phyloP scores from a whole-genome alignment of 2,113 vertebrate species.

The Mesembrinibis cayennensis region DNA sequence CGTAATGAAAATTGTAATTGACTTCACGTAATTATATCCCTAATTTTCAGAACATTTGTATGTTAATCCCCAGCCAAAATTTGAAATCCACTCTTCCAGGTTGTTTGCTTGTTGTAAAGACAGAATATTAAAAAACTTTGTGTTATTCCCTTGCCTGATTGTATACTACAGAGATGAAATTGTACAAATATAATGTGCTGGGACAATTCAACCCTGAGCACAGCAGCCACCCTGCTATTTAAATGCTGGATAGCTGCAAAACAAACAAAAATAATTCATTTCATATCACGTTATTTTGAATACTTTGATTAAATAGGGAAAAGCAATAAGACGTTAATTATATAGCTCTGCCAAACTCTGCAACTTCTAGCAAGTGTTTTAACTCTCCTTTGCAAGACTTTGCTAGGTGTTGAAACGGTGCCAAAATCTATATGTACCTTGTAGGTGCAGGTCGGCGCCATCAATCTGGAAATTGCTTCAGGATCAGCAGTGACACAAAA shows the following conservation, averaged over 20 bases:
- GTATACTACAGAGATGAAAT: background rate
- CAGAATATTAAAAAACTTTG: conserved; percentile 20
- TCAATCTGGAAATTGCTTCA: background rate
- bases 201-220: background rate
- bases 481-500: background rate
- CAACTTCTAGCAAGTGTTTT: background rate
- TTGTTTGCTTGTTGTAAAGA: conserved; percentile 16
- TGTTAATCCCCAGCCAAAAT: conserved; percentile 33
- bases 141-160: background rate
- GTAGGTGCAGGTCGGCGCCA: background rate
- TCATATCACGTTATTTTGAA: background rate
- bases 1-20: conserved; percentile 38
- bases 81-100: background rate
- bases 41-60: conserved; percentile 38
- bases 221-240: background rate
- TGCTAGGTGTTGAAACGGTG: background rate
- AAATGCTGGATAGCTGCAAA: conserved; percentile 5
- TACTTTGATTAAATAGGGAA: background rate
- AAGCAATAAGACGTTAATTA: conserved; percentile 1
- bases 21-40: conserved; percentile 29
- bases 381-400: background rate
- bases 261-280: conserved; percentile 20
- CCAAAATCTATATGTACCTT: background rate
- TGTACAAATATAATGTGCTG: background rate
- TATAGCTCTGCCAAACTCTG: background rate